These are phyloP conservation scores for Pagetopsis macropterus DNA, from an alignment of 2,797 vertebrate species.

Conservation along the genomic window DNA sequence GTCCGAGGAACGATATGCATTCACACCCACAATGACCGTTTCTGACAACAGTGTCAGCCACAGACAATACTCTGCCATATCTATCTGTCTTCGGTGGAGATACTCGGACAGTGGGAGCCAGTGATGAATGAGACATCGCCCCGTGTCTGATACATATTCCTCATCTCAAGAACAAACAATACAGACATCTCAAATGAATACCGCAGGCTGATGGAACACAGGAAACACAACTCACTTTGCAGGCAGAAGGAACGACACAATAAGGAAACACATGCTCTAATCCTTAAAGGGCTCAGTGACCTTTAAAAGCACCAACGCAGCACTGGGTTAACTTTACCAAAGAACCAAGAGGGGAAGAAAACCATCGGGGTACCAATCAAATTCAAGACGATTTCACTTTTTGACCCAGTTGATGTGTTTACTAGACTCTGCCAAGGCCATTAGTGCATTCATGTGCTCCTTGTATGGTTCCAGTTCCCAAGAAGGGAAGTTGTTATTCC, in stretches of 20 bases:
- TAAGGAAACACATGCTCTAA: constrained; percentile 18
- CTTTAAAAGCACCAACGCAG: neutral
- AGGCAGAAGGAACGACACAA: constrained; percentile 17
- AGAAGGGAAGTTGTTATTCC: no score
- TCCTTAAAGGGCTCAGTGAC: constrained; percentile 20
- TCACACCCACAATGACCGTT: constrained; percentile 58
- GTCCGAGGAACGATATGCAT: constrained; percentile 49
- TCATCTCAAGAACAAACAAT: constrained; percentile 75
- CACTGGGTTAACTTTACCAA: neutral
- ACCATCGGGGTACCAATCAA: neutral
- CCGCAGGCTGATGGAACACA: constrained; percentile 14
- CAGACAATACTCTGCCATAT: constrained; percentile 62
- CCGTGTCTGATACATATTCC: constrained; percentile 68
- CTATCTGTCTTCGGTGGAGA: constrained; percentile 59
- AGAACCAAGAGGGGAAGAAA: neutral
- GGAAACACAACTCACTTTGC: constrained; percentile 30
- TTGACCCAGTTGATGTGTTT: neutral
- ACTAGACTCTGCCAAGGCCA: no score
- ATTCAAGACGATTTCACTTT: neutral
- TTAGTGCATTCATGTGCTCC: no score
- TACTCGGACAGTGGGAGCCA: constrained; percentile 58
- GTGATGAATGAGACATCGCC: constrained; percentile 73
- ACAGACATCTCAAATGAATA: constrained; percentile 71
- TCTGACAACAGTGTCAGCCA: constrained; percentile 64
- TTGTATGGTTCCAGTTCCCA: no score